Evolutionary conservation across 2,113 vertebrate genomes (phyloP), one percentile per base, ranked within the genome.

Genomic region (Hemibagrus wyckioides): DNA sequence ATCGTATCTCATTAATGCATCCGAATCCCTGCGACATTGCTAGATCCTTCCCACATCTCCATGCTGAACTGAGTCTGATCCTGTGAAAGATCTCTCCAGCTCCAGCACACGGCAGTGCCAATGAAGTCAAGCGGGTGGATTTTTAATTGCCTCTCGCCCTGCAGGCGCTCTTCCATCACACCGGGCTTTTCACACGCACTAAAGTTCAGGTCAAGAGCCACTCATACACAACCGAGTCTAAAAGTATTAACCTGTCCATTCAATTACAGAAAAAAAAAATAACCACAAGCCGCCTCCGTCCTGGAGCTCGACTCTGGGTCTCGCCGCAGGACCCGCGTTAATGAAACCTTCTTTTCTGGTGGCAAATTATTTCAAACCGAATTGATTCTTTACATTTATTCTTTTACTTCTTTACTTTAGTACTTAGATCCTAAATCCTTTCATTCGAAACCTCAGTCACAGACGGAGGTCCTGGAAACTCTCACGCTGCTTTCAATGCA

Each of bases 91-190:
- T 83, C 80, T 59, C 86, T 15, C 63, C 30, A 33, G 28, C 2
- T n/a, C 30, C 77, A 56, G 52, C 48, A 39, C 80, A 87, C 63
- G 41, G 71, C 65, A 61, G 65, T 59, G 56, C 54, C 83, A 82
- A 89, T 87, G 59, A 85, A 71, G 59, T 61, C 65, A 0, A 82
- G 61, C n/a, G 25, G 48, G 44, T 84, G 85, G 48, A 80, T 87
- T 90, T 83, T 90, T 87, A 89, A 89, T 87, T 91, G 87, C 56
- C 83, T 89, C 76, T 56, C 63, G 39, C 81, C 88, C 85, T 86
- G 71, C 85, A 86, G 88, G 81, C 54, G 41, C 36, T 86, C 63
- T 83, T 69, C 52, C 3, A 33, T 83, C 44, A 50, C 8, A 17
- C 39, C 79, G 44, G 48, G 82, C 73, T 83, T 84, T 63, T 56